phyloP scores from a whole-genome alignment of 2,113 vertebrate species.

The Perca fluviatilis region DNA sequence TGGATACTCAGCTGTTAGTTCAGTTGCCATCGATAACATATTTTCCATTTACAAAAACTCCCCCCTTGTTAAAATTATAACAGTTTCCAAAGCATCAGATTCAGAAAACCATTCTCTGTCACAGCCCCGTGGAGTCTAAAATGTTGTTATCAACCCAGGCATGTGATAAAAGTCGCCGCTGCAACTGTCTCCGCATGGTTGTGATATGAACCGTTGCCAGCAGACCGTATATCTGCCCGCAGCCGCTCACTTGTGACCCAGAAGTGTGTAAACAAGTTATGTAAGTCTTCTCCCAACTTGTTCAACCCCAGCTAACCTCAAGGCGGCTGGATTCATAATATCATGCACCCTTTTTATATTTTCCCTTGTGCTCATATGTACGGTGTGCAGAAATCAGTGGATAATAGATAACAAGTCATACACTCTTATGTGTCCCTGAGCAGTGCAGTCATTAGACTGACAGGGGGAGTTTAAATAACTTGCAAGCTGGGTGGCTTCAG shows the following conservation, averaged over 20 bases:
- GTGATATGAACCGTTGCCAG: slow-evolving; percentile 22
- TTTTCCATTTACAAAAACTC: not conserved
- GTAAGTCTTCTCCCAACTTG: slow-evolving; percentile 58
- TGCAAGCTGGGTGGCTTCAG: not conserved
- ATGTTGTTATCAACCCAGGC: not conserved
- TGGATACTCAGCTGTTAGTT: slow-evolving; percentile 58
- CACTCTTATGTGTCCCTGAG: not conserved
- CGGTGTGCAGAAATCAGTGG: not conserved
- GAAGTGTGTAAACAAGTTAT: slow-evolving; percentile 70
- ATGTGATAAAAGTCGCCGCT: not conserved
- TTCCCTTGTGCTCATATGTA: not conserved
- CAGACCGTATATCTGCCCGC: slow-evolving; percentile 21
- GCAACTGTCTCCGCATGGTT: not conserved
- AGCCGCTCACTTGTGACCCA: slow-evolving; percentile 34
- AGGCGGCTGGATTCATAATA: not conserved
- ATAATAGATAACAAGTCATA: not conserved
- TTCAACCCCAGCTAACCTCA: slow-evolving; percentile 5
- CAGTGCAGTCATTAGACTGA: not conserved
- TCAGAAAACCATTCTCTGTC: not conserved
- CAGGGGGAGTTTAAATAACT: not conserved
- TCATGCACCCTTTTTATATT: not conserved
- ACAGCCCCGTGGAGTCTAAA: not conserved
- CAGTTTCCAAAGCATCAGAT: not conserved
- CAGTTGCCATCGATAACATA: not conserved
- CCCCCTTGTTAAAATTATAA: not conserved